Conservation (phyloP, 2,888 invertebrate species). For the Globia sparganii region DNA sequence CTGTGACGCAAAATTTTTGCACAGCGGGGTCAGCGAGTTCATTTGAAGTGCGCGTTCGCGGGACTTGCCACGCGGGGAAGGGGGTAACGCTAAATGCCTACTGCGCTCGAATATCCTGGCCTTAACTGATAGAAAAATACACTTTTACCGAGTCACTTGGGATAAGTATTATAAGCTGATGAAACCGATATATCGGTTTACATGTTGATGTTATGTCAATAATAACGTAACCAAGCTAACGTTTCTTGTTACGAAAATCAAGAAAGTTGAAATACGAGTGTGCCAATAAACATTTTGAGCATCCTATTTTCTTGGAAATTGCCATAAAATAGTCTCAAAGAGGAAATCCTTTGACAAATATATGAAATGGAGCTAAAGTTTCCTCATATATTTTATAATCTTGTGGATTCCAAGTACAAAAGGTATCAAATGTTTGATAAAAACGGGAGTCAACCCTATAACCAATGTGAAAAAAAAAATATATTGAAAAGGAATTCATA, state of each 20-base stretch:
- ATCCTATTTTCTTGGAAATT: slow-evolving; percentile 18
- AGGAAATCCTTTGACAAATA: slow-evolving; percentile 19
- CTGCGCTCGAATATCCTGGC: too few species aligned
- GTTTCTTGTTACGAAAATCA: not conserved
- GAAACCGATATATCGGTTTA: not conserved
- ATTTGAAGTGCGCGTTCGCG: too few species aligned
- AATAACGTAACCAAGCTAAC: not conserved
- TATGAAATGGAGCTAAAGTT: slow-evolving; percentile 9
- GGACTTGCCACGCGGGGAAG: too few species aligned
- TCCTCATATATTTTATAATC: slow-evolving; percentile 1
- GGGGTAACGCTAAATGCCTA: too few species aligned
- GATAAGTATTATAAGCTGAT: too few species aligned
- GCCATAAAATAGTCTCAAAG: slow-evolving; percentile 3
- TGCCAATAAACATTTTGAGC: slow-evolving; percentile 1
- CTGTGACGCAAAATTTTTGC: too few species aligned
- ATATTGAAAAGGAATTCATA: not conserved
- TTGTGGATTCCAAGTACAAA: not conserved
- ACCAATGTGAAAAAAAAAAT: too few species aligned
- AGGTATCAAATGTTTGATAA: slow-evolving; percentile 14
- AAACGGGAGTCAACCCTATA: not conserved
- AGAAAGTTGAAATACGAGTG: not conserved
- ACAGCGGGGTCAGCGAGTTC: too few species aligned
- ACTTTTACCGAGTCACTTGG: not conserved
- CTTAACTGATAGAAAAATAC: too few species aligned
- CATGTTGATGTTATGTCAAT: not conserved